A percentile compares a stretch with the other conserved stretches of the same genome.
phyloP scores from a whole-genome alignment of 2,888 invertebrate species.

The Macropis europaea region DNA sequence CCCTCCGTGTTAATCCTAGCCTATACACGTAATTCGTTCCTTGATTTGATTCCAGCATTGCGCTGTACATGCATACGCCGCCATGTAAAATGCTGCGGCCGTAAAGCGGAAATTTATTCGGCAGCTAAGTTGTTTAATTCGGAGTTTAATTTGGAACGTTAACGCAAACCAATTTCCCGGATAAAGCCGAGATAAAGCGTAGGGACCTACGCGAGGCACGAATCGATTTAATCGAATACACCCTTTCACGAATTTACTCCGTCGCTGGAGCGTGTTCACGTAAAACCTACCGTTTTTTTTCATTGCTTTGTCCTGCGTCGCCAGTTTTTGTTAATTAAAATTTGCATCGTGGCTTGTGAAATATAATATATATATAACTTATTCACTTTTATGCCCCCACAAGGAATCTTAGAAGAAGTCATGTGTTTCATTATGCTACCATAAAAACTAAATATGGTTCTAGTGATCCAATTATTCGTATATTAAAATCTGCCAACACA shows the following conservation, averaged over 20 bases:
- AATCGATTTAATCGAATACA: constrained; percentile 17
- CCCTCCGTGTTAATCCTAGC: background rate
- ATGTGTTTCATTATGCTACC: too few relatives aligned
- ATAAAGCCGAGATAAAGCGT: constrained; percentile 1
- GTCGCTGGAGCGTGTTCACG: background rate
- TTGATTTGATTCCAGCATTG: background rate
- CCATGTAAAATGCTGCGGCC: background rate
- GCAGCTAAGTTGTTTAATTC: constrained; percentile 20
- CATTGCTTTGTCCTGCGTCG: too few relatives aligned
- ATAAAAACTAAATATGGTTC: too few relatives aligned
- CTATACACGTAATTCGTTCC: background rate
- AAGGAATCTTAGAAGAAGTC: too few relatives aligned
- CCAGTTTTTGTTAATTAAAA: too few relatives aligned
- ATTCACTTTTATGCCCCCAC: too few relatives aligned
- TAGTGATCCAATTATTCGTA: too few relatives aligned
- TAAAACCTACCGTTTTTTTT: background rate
- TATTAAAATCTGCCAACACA: too few relatives aligned
- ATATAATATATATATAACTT: too few relatives aligned
- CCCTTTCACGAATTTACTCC: background rate
- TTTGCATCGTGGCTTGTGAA: too few relatives aligned
- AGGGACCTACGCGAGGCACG: constrained; percentile 20
- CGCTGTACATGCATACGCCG: background rate
- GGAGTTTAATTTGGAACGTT: constrained; percentile 21
- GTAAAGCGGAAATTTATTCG: background rate
- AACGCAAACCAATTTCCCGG: constrained; percentile 35